Base-by-base conservation (phyloP, 2,888 invertebrate species). In the Esperia sulphurella region DNA sequence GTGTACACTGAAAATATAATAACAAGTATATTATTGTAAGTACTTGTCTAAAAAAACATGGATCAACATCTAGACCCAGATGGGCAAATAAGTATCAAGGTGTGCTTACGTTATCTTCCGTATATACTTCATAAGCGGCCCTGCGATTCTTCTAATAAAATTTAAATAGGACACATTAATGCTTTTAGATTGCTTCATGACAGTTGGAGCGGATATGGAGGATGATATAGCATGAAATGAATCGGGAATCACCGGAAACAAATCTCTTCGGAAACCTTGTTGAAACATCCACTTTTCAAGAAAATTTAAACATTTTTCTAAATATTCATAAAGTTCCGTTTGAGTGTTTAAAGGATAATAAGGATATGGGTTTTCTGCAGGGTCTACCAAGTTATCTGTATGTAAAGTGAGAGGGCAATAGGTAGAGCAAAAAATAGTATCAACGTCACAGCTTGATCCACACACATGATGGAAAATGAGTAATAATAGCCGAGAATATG, bases 211-310 rank as follows among this genome's bases (percentile, higher is more conserved):
- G 13, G 78, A 58, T 39, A 83, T 62, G 14, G 71, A 55, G 14
- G 71, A 62, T 7, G 87, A 83, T 57, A 85, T 78, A 28, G 79
- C 75, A 59, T 83, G 77, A 58, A 88, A 83, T 31, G 86, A 83
- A 54, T 85, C 84, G 28, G 89, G 89, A 57, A 89, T 83, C 47
- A 72, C 68, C 1, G 89, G 88, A 61, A 71, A 83, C 43, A 89
- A 70, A 54, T 89, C 89, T 64, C 84, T 79, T 44, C 83, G 77
- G 62, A 87, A 89, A 8, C 89, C 89, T 80, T 89, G 88, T 47
- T 78, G 78, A 53, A 79, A 88, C 83, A 89, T 78, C 89, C 89
- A 89, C 55, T 76, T 85, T 57, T 88, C 87, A 40, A 89, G 63
- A 65, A 89, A 89, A 31, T 51, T 52, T 12, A 63, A 63, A 53